These are phyloP conservation scores for Simalia tracyae DNA, from an alignment of 2,797 vertebrate species.

Conservation along the genomic window DNA sequence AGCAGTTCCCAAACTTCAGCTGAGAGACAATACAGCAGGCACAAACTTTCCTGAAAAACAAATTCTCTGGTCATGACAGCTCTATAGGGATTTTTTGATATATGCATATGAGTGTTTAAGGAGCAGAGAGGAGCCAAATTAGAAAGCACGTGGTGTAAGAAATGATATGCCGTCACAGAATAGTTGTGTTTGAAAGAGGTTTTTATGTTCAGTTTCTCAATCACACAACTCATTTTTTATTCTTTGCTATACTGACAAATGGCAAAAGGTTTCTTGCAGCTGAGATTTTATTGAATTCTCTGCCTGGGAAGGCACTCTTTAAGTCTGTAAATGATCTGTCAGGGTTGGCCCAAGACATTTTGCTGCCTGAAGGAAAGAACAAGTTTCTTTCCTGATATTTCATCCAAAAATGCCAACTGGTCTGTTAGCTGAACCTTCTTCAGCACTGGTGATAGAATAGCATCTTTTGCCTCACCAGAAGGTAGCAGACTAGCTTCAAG, in stretches of 20 bases:
- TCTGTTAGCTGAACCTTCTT: neutral
- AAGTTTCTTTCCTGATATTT: neutral
- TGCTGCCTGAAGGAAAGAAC: neutral
- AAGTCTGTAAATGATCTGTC: slow-evolving; percentile 46
- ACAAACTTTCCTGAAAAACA: neutral
- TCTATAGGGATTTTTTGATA: neutral
- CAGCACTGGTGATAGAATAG: neutral
- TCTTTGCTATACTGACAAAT: neutral
- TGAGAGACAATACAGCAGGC: neutral
- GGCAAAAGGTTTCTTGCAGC: slow-evolving; percentile 36
- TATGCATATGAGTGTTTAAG: neutral
- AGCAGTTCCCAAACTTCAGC: neutral
- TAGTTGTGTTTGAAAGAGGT: neutral
- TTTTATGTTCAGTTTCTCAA: neutral
- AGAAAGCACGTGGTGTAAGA: neutral
- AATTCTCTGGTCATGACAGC: neutral
- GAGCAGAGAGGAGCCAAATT: neutral
- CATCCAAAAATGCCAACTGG: neutral
- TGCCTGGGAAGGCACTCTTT: slow-evolving; percentile 34
- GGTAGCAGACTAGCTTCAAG: neutral
- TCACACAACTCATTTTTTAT: slow-evolving; percentile 9
- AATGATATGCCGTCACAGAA: neutral
- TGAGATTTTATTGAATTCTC: slow-evolving; percentile 49
- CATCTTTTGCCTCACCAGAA: neutral
- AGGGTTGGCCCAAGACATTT: neutral